Base-by-base conservation (phyloP, 1,140 invertebrate species). In the Aleiodes sp. region DNA sequence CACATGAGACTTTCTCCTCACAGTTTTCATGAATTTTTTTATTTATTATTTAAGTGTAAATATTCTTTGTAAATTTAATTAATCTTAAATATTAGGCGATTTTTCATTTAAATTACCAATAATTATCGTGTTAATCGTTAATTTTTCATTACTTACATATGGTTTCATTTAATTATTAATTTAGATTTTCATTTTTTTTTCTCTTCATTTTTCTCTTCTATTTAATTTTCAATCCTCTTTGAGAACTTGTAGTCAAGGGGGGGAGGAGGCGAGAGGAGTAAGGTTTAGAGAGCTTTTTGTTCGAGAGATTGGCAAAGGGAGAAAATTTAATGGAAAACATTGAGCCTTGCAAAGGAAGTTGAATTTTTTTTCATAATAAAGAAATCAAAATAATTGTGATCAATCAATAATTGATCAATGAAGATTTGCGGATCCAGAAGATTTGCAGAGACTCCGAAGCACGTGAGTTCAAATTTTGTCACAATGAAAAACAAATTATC, bases 11-110 rank as follows among this genome's bases (percentile, higher is more conserved):
- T 72, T 79, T 77, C 76, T 72, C 68, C n/a, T 72, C 70, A 69
- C 75, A 68, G n/a, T n/a, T n/a, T n/a, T n/a, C n/a, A n/a, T n/a
- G n/a, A n/a, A n/a, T n/a, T n/a, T n/a, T 72, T 73, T 71, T 70
- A 73, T 72, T 65, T 37, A 14, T 65, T 59, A 24, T 4, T 70
- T 80, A 78, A 77, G 77, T 80, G 79, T 84, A 82, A 82, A 80
- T 84, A 84, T 78, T 74, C 78, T 81, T 84, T 82, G 65, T 80
- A 82, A 82, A 81, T 83, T 77, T 76, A 80, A 12, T 7, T 81
- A 80, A 83, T 73, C 79, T 84, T 85, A 83, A 72, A 76, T 76
- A 68, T 82, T 83, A 82, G 56, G 70, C 72, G 74, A 77, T 74
- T 73, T 57, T 65, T 74, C 57, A 56, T 65, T 65, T 72, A 69